These are phyloP conservation scores for Suncus etruscus DNA, from an alignment of 2,113 vertebrate genomes.

Conservation along the genomic window DNA sequence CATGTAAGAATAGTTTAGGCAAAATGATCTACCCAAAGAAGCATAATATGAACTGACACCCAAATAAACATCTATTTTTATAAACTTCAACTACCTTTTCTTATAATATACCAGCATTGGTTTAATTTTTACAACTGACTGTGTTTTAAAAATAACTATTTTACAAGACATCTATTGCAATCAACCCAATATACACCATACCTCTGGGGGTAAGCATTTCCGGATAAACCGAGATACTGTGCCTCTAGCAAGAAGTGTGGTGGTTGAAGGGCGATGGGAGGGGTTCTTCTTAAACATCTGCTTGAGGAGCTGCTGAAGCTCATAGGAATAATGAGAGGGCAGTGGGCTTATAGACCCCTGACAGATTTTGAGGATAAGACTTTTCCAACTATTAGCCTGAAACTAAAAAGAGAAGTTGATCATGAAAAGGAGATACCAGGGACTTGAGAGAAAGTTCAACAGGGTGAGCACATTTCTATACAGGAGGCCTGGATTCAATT, in stretches of 20 bases:
- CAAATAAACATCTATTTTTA: background rate
- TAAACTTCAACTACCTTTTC: background rate
- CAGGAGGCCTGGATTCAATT: too few species aligned
- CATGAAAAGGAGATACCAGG: background rate
- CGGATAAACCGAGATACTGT: constrained; percentile 86
- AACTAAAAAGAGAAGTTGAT: constrained; percentile 88
- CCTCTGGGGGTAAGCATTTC: constrained; percentile 88
- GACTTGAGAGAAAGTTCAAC: too few species aligned
- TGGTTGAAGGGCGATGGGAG: constrained; percentile 92
- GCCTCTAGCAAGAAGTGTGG: constrained; percentile 92
- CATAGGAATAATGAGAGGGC: constrained; percentile 91
- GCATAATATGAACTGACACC: too few species aligned
- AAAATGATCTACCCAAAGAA: too few species aligned
- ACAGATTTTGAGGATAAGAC: constrained; percentile 95
- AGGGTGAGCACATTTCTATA: too few species aligned
- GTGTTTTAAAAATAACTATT: constrained; percentile 24
- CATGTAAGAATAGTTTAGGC: too few species aligned
- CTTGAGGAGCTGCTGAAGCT: constrained; percentile 92
- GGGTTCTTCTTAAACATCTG: constrained; percentile 96
- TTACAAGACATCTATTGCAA: background rate
- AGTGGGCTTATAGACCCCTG: constrained; percentile 92
- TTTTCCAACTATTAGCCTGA: constrained; percentile 96
- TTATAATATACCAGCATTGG: background rate
- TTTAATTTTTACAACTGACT: background rate
- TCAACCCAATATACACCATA: constrained; percentile 58